Conservation (phyloP, 2,797 vertebrate genomes). For the Diplodus sargus region DNA sequence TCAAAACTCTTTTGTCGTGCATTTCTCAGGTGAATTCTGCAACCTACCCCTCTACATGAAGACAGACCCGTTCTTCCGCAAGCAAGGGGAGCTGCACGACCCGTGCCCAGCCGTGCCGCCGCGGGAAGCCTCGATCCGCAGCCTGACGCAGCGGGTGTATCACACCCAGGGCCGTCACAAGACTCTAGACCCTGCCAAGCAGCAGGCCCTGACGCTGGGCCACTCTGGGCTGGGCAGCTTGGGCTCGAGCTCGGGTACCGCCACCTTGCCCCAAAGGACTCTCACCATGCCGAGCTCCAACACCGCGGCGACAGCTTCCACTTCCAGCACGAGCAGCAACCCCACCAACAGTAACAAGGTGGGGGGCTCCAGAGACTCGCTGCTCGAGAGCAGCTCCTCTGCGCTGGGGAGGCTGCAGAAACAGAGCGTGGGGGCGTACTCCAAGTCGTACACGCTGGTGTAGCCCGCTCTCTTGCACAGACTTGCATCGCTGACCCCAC, state of each 20-base stretch:
- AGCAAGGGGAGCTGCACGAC: constrained; percentile 93
- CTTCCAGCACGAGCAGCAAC: constrained; percentile 83
- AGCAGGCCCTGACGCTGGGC: constrained; percentile 90
- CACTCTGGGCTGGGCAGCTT: constrained; percentile 87
- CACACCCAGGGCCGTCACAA: constrained; percentile 95
- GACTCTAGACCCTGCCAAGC: constrained; percentile 94
- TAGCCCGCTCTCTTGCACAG: constrained; percentile 80
- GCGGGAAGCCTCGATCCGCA: constrained; percentile 95
- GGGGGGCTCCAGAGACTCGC: constrained; percentile 97
- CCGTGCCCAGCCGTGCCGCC: constrained; percentile 96
- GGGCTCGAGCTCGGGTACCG: constrained; percentile 84
- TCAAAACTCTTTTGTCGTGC: not conserved
- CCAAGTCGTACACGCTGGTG: constrained; percentile 99
- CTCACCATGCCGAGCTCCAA: constrained; percentile 92
- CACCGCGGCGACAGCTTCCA: constrained; percentile 84
- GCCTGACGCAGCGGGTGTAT: constrained; percentile 92
- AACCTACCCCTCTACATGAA: constrained; percentile 98
- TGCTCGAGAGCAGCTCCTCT: constrained; percentile 97
- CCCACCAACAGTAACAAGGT: constrained; percentile 88
- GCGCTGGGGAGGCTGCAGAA: constrained; percentile 95
- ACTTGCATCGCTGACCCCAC: constrained; percentile 67
- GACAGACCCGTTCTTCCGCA: constrained; percentile 96
- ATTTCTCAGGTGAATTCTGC: constrained; percentile 93
- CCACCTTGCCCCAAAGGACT: constrained; percentile 98
- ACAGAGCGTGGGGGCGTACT: constrained; percentile 95